Conservation (phyloP, 2,888 invertebrate genomes). For the Lepidonotus clava region DNA sequence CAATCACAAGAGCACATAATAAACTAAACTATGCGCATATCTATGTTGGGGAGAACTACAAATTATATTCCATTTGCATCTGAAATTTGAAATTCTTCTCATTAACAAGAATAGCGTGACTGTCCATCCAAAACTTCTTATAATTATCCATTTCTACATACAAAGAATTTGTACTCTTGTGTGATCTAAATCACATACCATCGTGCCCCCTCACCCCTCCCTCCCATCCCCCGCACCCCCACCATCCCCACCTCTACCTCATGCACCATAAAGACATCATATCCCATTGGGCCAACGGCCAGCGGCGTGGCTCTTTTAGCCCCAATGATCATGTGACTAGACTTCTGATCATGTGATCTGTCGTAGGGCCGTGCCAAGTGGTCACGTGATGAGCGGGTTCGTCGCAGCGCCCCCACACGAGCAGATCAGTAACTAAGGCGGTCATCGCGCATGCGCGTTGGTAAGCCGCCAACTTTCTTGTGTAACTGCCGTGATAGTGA, state of each 20-base stretch:
- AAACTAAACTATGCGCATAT: too few relatives aligned
- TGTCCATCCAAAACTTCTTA: too few relatives aligned
- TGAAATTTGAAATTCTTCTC: too few relatives aligned
- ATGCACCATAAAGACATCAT: background rate
- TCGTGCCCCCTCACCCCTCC: too few relatives aligned
- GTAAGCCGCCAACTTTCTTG: background rate
- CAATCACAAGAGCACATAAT: too few relatives aligned
- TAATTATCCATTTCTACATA: too few relatives aligned
- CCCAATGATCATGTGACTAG: slow-evolving; percentile 25
- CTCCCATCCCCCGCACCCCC: background rate
- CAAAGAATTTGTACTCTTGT: too few relatives aligned
- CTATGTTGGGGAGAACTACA: too few relatives aligned
- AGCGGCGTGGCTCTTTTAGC: background rate
- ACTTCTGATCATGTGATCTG: background rate
- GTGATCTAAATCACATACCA: too few relatives aligned
- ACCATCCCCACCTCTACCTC: background rate
- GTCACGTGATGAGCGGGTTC: background rate
- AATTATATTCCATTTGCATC: too few relatives aligned
- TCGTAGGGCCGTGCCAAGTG: background rate
- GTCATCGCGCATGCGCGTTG: background rate
- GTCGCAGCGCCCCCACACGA: background rate
- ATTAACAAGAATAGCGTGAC: too few relatives aligned
- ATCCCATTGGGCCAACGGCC: background rate
- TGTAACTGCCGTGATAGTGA: background rate
- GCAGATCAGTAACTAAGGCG: background rate